Conservation (phyloP, 1,140 invertebrate genomes). For the Drosophila miranda region DNA sequence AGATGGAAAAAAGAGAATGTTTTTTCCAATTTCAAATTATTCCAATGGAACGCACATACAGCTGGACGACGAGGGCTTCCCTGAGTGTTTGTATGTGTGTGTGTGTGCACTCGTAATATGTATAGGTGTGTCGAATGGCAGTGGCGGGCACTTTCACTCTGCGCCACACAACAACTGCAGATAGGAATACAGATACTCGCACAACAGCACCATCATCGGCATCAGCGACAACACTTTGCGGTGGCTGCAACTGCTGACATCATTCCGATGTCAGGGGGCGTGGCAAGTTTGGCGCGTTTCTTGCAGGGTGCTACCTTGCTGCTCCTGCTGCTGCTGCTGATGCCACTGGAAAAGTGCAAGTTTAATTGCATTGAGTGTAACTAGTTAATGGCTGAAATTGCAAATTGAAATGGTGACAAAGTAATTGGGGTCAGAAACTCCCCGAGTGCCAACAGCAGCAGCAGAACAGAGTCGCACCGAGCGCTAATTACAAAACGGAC, state of each 20-base stretch:
- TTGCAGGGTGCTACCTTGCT: slow-evolving; percentile 47
- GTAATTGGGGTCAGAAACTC: slow-evolving; percentile 78
- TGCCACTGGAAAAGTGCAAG: slow-evolving; percentile 67
- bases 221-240: slow-evolving; percentile 47
- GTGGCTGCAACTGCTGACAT: slow-evolving; percentile 42
- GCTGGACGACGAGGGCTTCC: slow-evolving; percentile 35
- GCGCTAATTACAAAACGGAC: slow-evolving; percentile 75
- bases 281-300: slow-evolving; percentile 44
- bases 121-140: slow-evolving; percentile 20
- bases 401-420: slow-evolving; percentile 81
- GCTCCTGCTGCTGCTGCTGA: slow-evolving; percentile 20
- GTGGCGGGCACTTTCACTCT: slow-evolving; percentile 51
- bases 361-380: slow-evolving; percentile 79
- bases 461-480: slow-evolving; percentile 26
- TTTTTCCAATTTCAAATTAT: slow-evolving; percentile 78
- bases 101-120: slow-evolving; percentile 15
- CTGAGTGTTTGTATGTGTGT: slow-evolving; percentile 4
- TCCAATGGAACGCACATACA: slow-evolving; percentile 73
- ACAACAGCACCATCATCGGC: slow-evolving; percentile 29
- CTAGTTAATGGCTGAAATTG: slow-evolving; percentile 80
- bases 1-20: slow-evolving; percentile 47
- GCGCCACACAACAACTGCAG: slow-evolving; percentile 12
- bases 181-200: no score
- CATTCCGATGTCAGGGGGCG: slow-evolving; percentile 14
- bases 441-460: slow-evolving; percentile 43